These are phyloP conservation scores for Phlogophora meticulosa DNA, from an alignment of 2,888 invertebrate species.

Conservation along the genomic window DNA sequence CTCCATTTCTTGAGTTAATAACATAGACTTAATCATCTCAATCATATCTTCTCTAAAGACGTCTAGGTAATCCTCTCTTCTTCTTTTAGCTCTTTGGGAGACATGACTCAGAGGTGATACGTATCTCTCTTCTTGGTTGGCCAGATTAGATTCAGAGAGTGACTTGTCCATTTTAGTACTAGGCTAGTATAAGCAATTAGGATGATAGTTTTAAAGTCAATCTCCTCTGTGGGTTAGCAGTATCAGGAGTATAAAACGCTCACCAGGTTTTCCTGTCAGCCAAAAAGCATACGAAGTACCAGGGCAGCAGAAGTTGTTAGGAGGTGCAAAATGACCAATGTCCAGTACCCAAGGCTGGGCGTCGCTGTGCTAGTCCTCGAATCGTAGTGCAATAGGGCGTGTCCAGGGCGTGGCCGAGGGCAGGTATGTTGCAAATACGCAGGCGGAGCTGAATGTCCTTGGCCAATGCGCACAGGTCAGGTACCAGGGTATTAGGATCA, in stretches of 20 bases:
- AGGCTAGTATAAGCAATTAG: conserved; percentile 1
- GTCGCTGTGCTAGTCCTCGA: no score
- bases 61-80: conserved; percentile 3
- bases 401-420: no score
- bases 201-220: conserved; percentile 6
- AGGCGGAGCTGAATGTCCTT: no score
- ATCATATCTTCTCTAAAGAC: no score
- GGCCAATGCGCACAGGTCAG: no score
- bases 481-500: no score
- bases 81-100: conserved; percentile 1
- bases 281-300: conserved; percentile 4
- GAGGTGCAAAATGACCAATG: no score
- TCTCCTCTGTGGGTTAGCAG: neutral
- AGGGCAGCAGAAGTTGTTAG: no score
- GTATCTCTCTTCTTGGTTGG: conserved; percentile 2
- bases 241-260: neutral
- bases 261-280: conserved; percentile 3
- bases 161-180: conserved; percentile 1
- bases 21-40: neutral
- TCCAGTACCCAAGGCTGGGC: no score
- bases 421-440: no score
- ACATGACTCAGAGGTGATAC: neutral
- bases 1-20: conserved; percentile 3
- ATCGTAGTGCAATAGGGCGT: no score
- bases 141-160: conserved; percentile 7